Evolutionary conservation across 2,797 vertebrate species (phyloP).

Genomic region (Sylvia borin): DNA sequence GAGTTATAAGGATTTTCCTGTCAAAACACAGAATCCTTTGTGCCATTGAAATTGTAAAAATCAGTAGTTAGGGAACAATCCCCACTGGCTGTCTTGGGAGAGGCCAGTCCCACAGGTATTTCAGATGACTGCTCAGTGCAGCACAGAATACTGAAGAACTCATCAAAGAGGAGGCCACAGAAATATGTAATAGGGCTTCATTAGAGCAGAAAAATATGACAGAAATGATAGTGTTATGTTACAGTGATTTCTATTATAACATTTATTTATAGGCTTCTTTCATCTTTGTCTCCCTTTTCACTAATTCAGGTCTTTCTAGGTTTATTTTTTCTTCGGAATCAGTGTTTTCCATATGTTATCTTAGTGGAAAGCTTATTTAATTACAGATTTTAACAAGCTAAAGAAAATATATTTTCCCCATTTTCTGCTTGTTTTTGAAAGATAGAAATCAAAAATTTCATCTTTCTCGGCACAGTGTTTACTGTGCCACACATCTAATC

Average conservation of each 20-base stretch:
- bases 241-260: not conserved
- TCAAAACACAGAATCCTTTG: slow-evolving; percentile 11
- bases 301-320: not conserved
- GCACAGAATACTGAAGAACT: not conserved
- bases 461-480: not conserved
- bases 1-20: not conserved
- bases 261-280: not conserved
- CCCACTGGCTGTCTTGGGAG: not conserved
- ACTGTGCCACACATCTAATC: not conserved
- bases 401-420: not conserved
- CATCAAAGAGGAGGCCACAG: not conserved
- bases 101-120: not conserved
- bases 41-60: not conserved
- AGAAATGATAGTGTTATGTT: not conserved
- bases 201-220: not conserved
- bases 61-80: not conserved
- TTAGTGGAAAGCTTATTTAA: not conserved
- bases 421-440: not conserved
- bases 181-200: not conserved
- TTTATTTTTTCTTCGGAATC: not conserved
- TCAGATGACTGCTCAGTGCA: not conserved
- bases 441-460: not conserved
- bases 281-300: not conserved
- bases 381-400: not conserved
- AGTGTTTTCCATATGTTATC: not conserved